Base-by-base conservation (phyloP, 2,888 invertebrate genomes). In the Napeogenes sylphis region DNA sequence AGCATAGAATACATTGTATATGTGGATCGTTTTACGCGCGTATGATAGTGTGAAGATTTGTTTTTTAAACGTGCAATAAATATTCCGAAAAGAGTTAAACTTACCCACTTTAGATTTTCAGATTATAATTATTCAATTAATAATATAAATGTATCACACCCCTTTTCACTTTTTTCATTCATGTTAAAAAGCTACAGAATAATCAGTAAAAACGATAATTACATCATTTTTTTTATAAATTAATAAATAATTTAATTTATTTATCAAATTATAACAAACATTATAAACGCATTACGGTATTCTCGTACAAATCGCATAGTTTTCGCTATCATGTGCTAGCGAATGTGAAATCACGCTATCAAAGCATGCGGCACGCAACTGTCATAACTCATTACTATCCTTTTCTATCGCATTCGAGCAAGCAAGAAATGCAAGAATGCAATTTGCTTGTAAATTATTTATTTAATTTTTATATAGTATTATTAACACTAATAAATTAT, bases 331-430 rank as follows among this genome's bases (percentile, higher is more conserved):
- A 33, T 14, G 58, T 65, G 59, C 21, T 47, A 65, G 46, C 53
- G 56, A 45, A 30, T 51, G 56, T 30, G 60, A 56, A 61, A 63
- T 61, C 65, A 67, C 67, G 63, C 61, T 63, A 63, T 45, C 57
- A 38, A 53, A 55, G 51, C 55, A 56, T 56, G 51, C 55, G 30
- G 14, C 66, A 67, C 65, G 67, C 67, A 46, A 67, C 46, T 51
- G 51, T 30, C 51, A 51, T 51, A 30, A 42, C 33, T 58, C 59
- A 53, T 61, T 59, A 63, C 65, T 67, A 45, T 67, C 67, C 56
- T 58, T 67, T 65, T 67, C 67, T 61, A 67, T 65, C 61, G 65
- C 59, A 55, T 59, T 61, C 55, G 47, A 64, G 58, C 55, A 45
- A 64, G 58, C 42, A 47, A 58, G 42, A 12, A 51, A 51, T 30